These are phyloP conservation scores for Nothoprocta pentlandii DNA, from an alignment of 2,113 vertebrate species.

Conservation along the genomic window DNA sequence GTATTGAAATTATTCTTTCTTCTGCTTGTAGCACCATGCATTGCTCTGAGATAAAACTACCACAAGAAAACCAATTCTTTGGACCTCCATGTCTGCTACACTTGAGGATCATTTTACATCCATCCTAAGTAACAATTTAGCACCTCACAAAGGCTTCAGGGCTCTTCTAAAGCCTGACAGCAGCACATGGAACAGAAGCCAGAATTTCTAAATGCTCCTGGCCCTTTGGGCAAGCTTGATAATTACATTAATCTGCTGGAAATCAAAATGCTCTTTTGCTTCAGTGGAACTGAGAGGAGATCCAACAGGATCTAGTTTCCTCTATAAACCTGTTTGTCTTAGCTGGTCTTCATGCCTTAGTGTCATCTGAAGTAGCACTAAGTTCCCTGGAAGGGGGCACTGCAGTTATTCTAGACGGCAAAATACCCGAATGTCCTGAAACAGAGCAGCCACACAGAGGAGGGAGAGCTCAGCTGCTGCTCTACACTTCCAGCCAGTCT, in stretches of 20 bases:
- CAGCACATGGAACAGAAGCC: neutral
- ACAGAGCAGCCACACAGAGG: neutral
- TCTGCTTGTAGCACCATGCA: neutral
- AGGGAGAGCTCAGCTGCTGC: too few species aligned
- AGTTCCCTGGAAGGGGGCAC: neutral
- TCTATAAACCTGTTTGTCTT: neutral
- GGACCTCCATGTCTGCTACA: neutral
- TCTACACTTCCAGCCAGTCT: neutral
- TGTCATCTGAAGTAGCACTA: neutral
- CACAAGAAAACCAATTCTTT: neutral
- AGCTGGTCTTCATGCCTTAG: neutral
- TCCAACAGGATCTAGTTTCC: neutral
- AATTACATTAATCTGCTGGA: neutral
- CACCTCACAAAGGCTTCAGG: neutral
- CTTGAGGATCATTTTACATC: neutral
- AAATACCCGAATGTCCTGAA: neutral
- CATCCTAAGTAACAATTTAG: neutral
- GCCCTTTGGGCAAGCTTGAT: fast-evolving
- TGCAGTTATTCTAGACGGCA: neutral
- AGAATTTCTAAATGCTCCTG: neutral
- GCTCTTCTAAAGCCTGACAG: neutral
- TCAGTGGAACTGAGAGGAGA: neutral
- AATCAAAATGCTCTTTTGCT: neutral
- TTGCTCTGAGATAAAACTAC: neutral
- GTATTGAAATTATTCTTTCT: neutral